Evolutionary conservation across 2,113 vertebrate genomes (phyloP), one percentile per base, ranked within the genome.

Genomic region (Caretta caretta): DNA sequence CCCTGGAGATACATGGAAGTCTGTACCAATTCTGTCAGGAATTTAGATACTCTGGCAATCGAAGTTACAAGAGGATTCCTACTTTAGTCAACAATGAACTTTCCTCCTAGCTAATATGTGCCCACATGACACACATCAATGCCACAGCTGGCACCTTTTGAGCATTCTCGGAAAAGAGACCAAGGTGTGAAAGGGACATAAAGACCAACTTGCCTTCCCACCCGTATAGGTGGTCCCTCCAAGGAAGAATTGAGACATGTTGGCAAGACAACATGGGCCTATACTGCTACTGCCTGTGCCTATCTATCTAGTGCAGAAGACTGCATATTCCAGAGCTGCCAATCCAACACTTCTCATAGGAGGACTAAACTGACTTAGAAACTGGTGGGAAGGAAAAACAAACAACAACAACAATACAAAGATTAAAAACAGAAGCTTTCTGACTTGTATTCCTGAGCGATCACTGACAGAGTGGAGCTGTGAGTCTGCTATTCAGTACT

Each of bases 71-170:
- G 84, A n/a, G 51, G 54, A 81, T 48, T 31, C 62, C 65, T 69
- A 69, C 35, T 19, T 19, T n/a, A 69, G 62, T 84, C 56, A 35
- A 11, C 2, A 50, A 56, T 27, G 54, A n/a, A 90, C 48, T 42
- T 83, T 57, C 62, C 90, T 59, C 57, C 65, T 56, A 76, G 25
- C 49, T 92, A 87, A 83, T 83, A 65, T 84, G 53, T 83, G 92
- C 87, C 87, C 69, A 19, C 75, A 56, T 13, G 65, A 46, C 72
- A 84, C 48, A 19, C 0, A 5, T 56, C 93, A 87, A 31, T 46
- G 31, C 31, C 79, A 62, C 42, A 51, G 24, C 80, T 57, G 48
- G 38, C 0, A 0, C 17, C 38, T 86, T 83, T 51, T 50, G 0
- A 0, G n/a, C 1, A 6, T 27, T 79, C 22, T 84, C 46, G 79